Evolutionary conservation across 1,140 invertebrate species (phyloP), one percentile per base, ranked within the genome.

Genomic region (Saccostrea echinata): DNA sequence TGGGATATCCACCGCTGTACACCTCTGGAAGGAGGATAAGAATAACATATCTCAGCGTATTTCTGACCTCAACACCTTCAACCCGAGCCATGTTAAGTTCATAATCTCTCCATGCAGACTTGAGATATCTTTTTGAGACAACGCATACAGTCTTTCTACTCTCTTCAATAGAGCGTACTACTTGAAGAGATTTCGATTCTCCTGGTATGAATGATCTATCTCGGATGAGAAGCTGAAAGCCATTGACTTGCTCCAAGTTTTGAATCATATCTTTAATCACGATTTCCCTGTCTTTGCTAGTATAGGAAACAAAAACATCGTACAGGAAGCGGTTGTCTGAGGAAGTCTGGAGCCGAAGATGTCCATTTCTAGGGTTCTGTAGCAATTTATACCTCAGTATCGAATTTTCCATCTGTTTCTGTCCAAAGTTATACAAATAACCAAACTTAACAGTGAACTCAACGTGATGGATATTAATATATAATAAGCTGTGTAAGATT

Each of bases 1-100:
- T 76, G 30, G 68, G 68, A 76, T 76, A 76, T 16, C 68, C 68
- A 30, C 68, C 68, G 68, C 18, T 76, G 30, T 33, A 76, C 24
- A 76, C 68, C 68, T 76, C 68, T 27, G 68, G 68, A 9, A 76
- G 68, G 13, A 76, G 68, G 27, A 76, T 76, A 76, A 76, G 68
- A 76, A 76, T 76, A 1, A 76, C 68, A 13, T 76, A 76, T 76
- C 27, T 76, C 24, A 76, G 11, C 11, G 68, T 30, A 30, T 76
- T 76, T 27, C 68, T 76, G 24, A 16, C 68, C 68, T 76, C 68
- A 0, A 76, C 68, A 12, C 68, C 68, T 76, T 76, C 68, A 13
- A 76, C 68, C 27, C 68, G 24, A 30, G 68, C 68, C 68, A 76
- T 76, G 27, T 76, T 76, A 11, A 76, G 68, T 76, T 76, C 68